These are phyloP conservation scores for Pontoporia blainvillei DNA, from an alignment of 2,113 vertebrate species.

Conservation along the genomic window DNA sequence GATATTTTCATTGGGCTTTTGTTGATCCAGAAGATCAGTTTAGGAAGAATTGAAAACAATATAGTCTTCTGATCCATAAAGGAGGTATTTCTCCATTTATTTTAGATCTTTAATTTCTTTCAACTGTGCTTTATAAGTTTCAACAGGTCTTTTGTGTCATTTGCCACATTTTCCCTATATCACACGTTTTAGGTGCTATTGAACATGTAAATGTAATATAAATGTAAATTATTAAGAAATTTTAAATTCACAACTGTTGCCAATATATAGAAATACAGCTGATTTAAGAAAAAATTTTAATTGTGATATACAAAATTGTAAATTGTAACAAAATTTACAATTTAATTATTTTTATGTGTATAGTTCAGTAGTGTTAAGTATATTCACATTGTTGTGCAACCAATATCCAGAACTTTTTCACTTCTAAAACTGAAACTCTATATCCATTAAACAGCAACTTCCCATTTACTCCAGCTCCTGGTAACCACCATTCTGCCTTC, in stretches of 20 bases:
- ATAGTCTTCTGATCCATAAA: background rate
- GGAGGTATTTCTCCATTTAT: background rate
- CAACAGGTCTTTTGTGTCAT: background rate
- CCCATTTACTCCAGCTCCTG: background rate
- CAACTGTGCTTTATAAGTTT: background rate
- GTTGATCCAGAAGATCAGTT: background rate
- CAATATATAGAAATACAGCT: background rate
- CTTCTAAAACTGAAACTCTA: conserved; percentile 7
- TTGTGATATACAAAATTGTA: background rate
- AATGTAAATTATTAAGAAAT: background rate
- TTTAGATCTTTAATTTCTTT: background rate
- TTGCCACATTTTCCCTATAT: background rate
- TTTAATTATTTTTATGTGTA: background rate
- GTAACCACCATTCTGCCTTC: background rate
- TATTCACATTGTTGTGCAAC: background rate
- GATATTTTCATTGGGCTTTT: background rate
- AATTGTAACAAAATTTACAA: background rate
- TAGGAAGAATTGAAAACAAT: background rate
- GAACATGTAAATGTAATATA: background rate
- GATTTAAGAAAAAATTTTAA: background rate
- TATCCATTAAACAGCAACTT: background rate
- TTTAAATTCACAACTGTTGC: background rate
- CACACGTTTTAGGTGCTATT: background rate
- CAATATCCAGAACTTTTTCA: background rate
- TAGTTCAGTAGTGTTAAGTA: background rate